Evolutionary conservation across 2,797 vertebrate genomes (phyloP), one percentile per base, ranked within the genome.

Genomic region (Phalanger gymnotis): DNA sequence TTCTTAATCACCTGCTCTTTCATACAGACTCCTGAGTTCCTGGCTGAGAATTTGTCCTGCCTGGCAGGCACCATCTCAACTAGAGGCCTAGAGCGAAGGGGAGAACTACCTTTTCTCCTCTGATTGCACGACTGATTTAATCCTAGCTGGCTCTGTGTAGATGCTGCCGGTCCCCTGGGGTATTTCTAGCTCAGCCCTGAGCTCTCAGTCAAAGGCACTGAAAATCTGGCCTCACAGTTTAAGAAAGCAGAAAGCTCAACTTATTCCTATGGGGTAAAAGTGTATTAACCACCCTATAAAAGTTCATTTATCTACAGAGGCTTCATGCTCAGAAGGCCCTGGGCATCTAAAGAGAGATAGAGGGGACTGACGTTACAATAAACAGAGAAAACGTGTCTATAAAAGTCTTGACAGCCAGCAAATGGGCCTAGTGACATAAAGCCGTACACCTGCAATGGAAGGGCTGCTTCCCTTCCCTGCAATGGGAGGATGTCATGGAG

Each of bases 281-380:
- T 94, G 73, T 55, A 4, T 58, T 5, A 92, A 95, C 94, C 51
- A 90, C 61, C 13, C 0, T 2, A 92, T 94, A 95, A 96, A 97
- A 92, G 51, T 93, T 95, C 95, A 94, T 95, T 97, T 95, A 96
- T 97, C 96, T 96, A 57, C 10, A 56, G 96, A 90, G 96, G 93
- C 92, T 95, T 95, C 96, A 93, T 53, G 96, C 96, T 96, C 93
- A 97, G 96, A 95, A 96, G 97, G 95, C 92, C 90, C 93, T 3
- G 54, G 93, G 94, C 0, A 6, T 92, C 95, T n/a, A 56, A 94
- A 95, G 97, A 97, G 95, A 95, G 96, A 95, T 28, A 93, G 95
- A 94, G 94, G 97, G 94, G 93, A 93, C 94, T 94, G 94, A 96
- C 97, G 95, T 96, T 92, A 94, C 94, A 90, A 95, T 97, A 96